Evolutionary conservation across 2,113 vertebrate species (phyloP), one percentile per base, ranked within the genome.

Genomic region (Petroica traversi): DNA sequence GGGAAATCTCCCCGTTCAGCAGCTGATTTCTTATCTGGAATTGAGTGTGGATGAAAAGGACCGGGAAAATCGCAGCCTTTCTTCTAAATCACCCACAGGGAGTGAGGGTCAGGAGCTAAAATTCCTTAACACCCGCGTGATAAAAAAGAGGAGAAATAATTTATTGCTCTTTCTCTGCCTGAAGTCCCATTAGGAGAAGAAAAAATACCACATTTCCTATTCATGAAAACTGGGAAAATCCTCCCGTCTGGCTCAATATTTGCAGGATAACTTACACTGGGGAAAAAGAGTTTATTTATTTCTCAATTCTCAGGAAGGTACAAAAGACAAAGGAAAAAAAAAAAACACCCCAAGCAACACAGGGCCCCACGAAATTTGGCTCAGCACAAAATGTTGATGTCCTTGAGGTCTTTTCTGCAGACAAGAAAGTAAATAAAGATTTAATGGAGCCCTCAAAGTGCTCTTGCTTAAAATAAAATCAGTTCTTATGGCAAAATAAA

Each of bases 381-480:
- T 89, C 29, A 19, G 51, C 49, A 85, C n/a, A 89, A 88, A 68
- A 87, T 63, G 69, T 79, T 75, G 85, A 82, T 95, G 77, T 89
- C 66, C 85, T 76, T 71, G 77, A 87, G 59, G 41, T 5, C 12
- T 74, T 72, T 52, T 79, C 61, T 49, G 10, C 59, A 80, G 83
- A 73, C 34, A 18, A 87, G 61, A 74, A 78, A 95, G 62, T 93
- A 93, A 95, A 93, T 63, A 59, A 87, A 86, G 55, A 59, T 67
- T 91, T 89, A 18, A 66, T 84, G 89, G 41, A 91, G 72, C 26
- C 17, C 67, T 90, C 46, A 34, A 22, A 85, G 69, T 63, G 69
- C 48, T 74, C 38, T 51, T 29, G 19, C 76, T 75, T 77, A 87
- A 96, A 93, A 93, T 68, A 91, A 92, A 92, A 33, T 5, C 18